Base-by-base conservation (phyloP, 2,797 vertebrate species). In the Syngnathus acus region DNA sequence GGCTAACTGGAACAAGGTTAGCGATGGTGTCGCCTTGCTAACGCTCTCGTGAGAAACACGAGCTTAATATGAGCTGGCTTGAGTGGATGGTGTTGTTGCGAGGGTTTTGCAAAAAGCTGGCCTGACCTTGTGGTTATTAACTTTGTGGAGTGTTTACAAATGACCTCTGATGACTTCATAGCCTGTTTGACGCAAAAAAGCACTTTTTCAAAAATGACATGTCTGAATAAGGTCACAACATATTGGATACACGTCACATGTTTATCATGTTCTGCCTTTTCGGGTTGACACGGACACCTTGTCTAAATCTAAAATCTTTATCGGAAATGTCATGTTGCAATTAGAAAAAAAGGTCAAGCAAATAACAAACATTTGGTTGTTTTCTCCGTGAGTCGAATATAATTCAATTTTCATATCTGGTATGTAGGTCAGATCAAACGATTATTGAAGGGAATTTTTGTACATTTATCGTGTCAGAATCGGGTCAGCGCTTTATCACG, bases 1-100 rank as follows among this genome's bases (percentile, higher is more conserved):
- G 55, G 42, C 71, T 79, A 76, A 78, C 75, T 79, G 66, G 73
- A 81, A 78, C 70, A 65, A 32, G 70, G 65, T 74, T 81, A 73
- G 14, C 67, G 74, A 69, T 71, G 67, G 64, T 71, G 47, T 60
- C 59, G 42, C 64, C 47, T 43, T 23, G 32, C 59, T n/a, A 62
- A 3, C 5, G 8, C 62, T 37, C 63, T 37, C 42, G 51, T 45
- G 32, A 38, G 26, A 23, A 54, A 19, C 54, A 67, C 66, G 65
- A 48, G 67, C 48, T 45, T 17, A 68, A 3, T 45, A 9, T 40
- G 42, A 54, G 16, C 62, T 53, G 48, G 32, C 43, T 17, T 61
- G 38, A 23, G 21, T 21, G 0, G 16, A 45, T 62, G 72, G 13
- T 51, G 53, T 69, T 78, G 2, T 71, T 57, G 37, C 14, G 37